phyloP scores from a whole-genome alignment of 2,888 invertebrate genomes.

The Cotesia congregata region DNA sequence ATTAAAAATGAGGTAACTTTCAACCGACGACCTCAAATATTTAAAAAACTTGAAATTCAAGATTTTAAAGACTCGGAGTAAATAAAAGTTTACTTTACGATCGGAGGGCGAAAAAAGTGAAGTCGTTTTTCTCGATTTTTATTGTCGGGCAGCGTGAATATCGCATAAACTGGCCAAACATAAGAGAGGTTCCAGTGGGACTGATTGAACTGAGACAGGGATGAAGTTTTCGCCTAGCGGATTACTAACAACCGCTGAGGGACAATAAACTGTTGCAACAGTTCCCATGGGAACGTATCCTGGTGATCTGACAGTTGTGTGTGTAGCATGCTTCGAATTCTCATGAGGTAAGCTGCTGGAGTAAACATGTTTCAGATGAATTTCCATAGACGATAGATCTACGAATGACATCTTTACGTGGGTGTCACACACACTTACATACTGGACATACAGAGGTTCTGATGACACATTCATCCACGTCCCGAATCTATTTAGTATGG shows the following conservation, averaged over 20 bases:
- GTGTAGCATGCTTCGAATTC: conserved; percentile 6
- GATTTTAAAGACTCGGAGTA: no score
- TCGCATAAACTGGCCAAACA: background rate
- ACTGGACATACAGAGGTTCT: background rate
- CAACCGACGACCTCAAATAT: no score
- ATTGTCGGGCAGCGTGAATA: background rate
- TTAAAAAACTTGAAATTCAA: no score
- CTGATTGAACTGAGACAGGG: conserved; percentile 17
- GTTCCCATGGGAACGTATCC: background rate
- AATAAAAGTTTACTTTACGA: no score
- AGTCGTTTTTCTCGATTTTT: background rate
- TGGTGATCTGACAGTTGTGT: background rate
- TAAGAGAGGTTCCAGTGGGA: background rate
- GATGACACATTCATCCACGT: background rate
- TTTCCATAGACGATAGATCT: background rate
- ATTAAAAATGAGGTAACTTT: no score
- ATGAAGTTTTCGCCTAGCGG: conserved; percentile 20
- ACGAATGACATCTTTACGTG: background rate
- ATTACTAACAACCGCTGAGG: conserved; percentile 14
- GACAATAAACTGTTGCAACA: conserved; percentile 30
- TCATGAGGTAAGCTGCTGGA: conserved; percentile 8
- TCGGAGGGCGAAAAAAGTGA: no score
- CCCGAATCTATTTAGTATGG: background rate
- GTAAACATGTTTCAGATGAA: background rate
- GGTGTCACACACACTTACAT: background rate